Conservation (phyloP, 1,140 invertebrate genomes). For the Teleogryllus occipitalis region DNA sequence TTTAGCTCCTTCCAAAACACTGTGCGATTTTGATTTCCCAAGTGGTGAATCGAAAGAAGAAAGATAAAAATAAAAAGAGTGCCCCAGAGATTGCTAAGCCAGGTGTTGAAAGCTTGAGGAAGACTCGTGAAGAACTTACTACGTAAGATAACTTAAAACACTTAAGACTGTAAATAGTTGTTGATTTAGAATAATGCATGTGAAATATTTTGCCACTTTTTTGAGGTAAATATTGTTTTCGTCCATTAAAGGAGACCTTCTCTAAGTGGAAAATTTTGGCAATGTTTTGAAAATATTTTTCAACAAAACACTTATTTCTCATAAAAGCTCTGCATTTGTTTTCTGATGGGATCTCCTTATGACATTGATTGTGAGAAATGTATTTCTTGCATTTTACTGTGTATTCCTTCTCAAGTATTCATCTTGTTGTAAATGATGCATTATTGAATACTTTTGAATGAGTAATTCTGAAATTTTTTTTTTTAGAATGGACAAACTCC, state of each 20-base stretch:
- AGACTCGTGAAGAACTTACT: conserved; percentile 91
- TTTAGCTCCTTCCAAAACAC: conserved; percentile 80
- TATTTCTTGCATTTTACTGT: conserved; percentile 7
- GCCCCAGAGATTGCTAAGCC: conserved; percentile 77
- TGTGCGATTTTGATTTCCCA: conserved; percentile 83
- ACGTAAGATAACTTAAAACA: conserved; percentile 44
- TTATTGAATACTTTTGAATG: conserved; percentile 12
- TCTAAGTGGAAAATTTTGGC: background rate
- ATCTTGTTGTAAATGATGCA: background rate
- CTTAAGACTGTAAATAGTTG: background rate
- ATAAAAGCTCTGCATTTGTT: no score
- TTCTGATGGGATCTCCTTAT: background rate
- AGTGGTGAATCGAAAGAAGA: conserved; percentile 82
- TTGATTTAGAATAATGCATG: no score
- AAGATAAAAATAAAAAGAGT: conserved; percentile 84
- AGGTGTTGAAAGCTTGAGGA: conserved; percentile 88
- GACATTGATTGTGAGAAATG: background rate
- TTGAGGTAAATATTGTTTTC: background rate
- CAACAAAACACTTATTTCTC: no score
- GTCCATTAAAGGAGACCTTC: background rate
- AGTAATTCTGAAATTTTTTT: conserved; percentile 18
- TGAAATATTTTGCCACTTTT: background rate
- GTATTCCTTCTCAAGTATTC: background rate
- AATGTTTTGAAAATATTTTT: no score
- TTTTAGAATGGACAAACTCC: conserved; percentile 88